Conservation (phyloP, 2,113 vertebrate species). For the Dipodomys spectabilis region DNA sequence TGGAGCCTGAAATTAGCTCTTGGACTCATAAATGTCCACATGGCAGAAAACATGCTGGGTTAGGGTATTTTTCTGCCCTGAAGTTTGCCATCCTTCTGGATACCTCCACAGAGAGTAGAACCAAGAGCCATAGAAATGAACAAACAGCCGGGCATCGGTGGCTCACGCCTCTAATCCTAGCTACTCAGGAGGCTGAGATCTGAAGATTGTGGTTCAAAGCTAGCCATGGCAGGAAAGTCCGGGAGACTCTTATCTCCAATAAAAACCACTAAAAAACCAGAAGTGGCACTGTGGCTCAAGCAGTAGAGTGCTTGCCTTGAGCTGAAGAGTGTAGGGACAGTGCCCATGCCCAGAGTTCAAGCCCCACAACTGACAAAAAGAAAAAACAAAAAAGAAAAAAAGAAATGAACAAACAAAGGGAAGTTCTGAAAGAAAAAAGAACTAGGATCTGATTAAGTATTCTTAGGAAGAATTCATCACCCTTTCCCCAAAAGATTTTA, state of each 20-base stretch:
- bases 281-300: no score
- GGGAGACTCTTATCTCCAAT: no score
- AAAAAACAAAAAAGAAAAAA: no score
- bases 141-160: accelerated
- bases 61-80: not conserved
- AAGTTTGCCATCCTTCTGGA: not conserved
- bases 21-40: not conserved
- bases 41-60: not conserved
- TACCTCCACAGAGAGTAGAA: not conserved
- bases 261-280: no score
- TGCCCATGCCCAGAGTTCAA: no score
- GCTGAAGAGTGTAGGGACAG: no score
- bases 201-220: no score
- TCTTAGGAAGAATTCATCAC: not conserved
- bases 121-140: not conserved
- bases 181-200: no score
- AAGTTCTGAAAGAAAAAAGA: not conserved
- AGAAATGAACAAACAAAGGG: not conserved
- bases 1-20: not conserved
- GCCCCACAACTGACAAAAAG: no score
- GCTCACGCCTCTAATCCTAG: no score
- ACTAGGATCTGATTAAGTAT: not conserved
- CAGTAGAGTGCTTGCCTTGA: no score
- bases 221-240: no score
- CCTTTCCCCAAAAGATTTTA: not conserved